Conservation (phyloP, 1,140 invertebrate genomes). For the Ganaspis sp. region DNA sequence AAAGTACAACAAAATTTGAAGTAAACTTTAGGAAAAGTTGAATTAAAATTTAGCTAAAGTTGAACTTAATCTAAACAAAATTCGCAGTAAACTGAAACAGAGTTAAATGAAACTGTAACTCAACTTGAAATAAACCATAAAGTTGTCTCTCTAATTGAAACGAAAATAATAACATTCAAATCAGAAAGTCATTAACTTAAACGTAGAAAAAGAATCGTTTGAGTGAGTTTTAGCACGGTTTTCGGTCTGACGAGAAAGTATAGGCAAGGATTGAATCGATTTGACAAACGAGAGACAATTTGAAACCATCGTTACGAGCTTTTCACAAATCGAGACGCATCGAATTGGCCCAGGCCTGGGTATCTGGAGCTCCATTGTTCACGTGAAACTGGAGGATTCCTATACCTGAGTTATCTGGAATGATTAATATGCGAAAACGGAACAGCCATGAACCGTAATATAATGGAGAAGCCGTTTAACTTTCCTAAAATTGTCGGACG, state of each 20-base stretch:
- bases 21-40: too few species aligned
- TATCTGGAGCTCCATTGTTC: slow-evolving; percentile 24
- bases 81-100: too few species aligned
- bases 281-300: slow-evolving; percentile 19
- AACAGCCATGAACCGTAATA: slow-evolving; percentile 22
- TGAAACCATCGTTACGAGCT: slow-evolving; percentile 25
- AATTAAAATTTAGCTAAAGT: too few species aligned
- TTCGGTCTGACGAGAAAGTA: background rate
- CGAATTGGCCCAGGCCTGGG: slow-evolving; percentile 21
- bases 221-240: background rate
- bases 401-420: slow-evolving; percentile 7
- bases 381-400: background rate
- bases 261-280: background rate
- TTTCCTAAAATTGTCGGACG: slow-evolving; percentile 18
- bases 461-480: slow-evolving; percentile 31
- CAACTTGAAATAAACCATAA: too few species aligned
- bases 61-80: too few species aligned
- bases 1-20: too few species aligned
- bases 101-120: too few species aligned
- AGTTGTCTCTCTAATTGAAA: too few species aligned
- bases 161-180: too few species aligned
- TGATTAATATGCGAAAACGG: slow-evolving; percentile 30
- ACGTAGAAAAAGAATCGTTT: background rate
- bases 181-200: background rate
- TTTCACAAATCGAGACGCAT: slow-evolving; percentile 31